These are phyloP conservation scores for Erebia palarica DNA, from an alignment of 2,888 invertebrate genomes.

Conservation along the genomic window DNA sequence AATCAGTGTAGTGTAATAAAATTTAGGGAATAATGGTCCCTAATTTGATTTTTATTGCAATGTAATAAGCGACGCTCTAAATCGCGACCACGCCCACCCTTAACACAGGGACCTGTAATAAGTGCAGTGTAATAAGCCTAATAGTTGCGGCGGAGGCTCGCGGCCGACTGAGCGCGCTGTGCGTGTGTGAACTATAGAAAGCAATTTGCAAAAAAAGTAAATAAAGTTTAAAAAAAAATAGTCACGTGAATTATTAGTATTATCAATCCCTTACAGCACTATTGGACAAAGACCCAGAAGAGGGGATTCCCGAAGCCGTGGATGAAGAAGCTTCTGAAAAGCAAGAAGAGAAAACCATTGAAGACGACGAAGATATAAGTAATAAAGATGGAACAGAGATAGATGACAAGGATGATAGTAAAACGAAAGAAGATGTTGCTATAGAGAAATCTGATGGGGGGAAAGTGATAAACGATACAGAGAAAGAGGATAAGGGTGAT, in stretches of 20 bases:
- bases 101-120: no score
- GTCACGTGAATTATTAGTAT: neutral
- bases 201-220: neutral
- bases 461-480: constrained; percentile 35
- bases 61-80: no score
- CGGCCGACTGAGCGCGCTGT: no score
- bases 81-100: no score
- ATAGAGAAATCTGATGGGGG: constrained; percentile 24
- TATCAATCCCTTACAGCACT: constrained; percentile 44
- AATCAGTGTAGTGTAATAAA: no score
- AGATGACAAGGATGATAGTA: constrained; percentile 36
- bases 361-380: constrained; percentile 12
- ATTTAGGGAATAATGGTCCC: no score
- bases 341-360: neutral
- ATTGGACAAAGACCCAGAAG: constrained; percentile 52
- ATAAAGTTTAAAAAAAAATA: no score
- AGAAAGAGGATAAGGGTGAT: constrained; percentile 40
- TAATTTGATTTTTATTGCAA: no score
- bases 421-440: neutral
- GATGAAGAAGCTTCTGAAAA: constrained; percentile 30
- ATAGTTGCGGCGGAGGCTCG: no score
- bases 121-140: no score
- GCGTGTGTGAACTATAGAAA: no score
- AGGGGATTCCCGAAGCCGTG: constrained; percentile 39
- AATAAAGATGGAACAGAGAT: constrained; percentile 33